Evolutionary conservation across 2,797 vertebrate species (phyloP).

Genomic region (Enteromius thamalakanensis): DNA sequence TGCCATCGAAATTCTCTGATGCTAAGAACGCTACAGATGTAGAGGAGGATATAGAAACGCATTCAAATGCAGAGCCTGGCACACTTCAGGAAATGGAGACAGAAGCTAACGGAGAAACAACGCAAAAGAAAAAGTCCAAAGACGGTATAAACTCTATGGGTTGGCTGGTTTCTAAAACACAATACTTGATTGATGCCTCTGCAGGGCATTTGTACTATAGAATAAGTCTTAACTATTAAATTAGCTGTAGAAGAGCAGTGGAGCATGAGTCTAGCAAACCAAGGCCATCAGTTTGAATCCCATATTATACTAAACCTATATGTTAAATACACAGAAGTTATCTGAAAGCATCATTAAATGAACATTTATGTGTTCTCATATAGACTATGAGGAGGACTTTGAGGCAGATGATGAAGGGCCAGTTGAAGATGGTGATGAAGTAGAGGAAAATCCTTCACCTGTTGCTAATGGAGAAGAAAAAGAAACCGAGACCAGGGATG

Average conservation of each 20-base stretch:
- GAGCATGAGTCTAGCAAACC: background rate
- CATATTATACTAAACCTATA: background rate
- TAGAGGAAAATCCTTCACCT: constrained; percentile 66
- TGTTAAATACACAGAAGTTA: background rate
- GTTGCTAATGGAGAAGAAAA: constrained; percentile 64
- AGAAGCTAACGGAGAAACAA: constrained; percentile 47
- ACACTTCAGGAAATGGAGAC: constrained; percentile 48
- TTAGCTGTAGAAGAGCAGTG: background rate
- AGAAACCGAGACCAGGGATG: constrained; percentile 64
- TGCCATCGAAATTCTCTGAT: constrained; percentile 44
- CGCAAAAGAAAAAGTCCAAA: constrained; percentile 63
- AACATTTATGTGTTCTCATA: constrained; percentile 50
- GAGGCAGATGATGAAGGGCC: constrained; percentile 86
- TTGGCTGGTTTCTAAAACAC: background rate
- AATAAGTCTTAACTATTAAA: background rate
- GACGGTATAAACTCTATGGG: constrained; percentile 67
- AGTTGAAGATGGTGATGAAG: constrained; percentile 70
- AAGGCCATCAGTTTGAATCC: background rate
- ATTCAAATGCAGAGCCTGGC: constrained; percentile 52
- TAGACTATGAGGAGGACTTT: constrained; percentile 95
- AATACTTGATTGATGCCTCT: background rate
- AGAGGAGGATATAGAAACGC: constrained; percentile 43
- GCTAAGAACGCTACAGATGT: constrained; percentile 54
- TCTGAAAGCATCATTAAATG: background rate
- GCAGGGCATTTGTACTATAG: background rate